Percentiles rank a stretch among this genome's conserved stretches.
phyloP scores from a whole-genome alignment of 30 jellyfish, hydroid and myxozoan genomes.

The Aurelia aurita complex sp. Pacific region DNA sequence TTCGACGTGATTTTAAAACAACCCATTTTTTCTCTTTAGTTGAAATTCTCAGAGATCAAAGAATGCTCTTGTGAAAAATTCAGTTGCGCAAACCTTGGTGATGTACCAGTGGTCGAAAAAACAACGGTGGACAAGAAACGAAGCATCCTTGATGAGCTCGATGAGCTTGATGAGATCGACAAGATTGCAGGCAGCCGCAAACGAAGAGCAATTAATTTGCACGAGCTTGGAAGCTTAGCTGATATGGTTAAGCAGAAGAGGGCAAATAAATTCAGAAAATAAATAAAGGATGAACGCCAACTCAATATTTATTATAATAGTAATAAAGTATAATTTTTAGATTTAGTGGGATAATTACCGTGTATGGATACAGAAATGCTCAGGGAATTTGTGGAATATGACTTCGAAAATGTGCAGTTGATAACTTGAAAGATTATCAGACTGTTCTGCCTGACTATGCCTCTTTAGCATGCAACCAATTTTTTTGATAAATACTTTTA shows the following conservation, averaged over 20 bases:
- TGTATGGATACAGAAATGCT: background rate
- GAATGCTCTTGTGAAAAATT: constrained; percentile 31
- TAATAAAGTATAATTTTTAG: background rate
- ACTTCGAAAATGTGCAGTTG: too few relatives aligned
- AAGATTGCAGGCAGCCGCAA: constrained; percentile 41
- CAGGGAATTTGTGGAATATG: background rate
- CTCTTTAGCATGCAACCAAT: too few relatives aligned
- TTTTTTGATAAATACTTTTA: too few relatives aligned
- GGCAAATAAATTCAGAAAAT: constrained; percentile 30
- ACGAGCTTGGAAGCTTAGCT: constrained; percentile 66
- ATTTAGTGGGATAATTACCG: background rate
- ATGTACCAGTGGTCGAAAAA: background rate
- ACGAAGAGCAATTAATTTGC: constrained; percentile 51
- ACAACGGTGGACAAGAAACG: constrained; percentile 10
- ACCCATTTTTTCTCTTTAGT: background rate
- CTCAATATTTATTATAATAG: too few relatives aligned
- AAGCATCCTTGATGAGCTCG: constrained; percentile 47
- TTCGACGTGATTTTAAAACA: too few relatives aligned
- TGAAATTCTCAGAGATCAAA: constrained; percentile 18
- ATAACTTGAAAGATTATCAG: too few relatives aligned
- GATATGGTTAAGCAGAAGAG: constrained; percentile 50
- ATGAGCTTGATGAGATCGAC: constrained; percentile 55
- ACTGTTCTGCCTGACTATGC: too few relatives aligned
- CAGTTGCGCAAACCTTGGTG: constrained; percentile 20
- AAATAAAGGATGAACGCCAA: background rate